A percentile compares a stretch with the other conserved stretches of the same genome.
These are phyloP conservation scores for Elephas maximus DNA, from an alignment of 2,113 vertebrate genomes.

Conservation along the genomic window DNA sequence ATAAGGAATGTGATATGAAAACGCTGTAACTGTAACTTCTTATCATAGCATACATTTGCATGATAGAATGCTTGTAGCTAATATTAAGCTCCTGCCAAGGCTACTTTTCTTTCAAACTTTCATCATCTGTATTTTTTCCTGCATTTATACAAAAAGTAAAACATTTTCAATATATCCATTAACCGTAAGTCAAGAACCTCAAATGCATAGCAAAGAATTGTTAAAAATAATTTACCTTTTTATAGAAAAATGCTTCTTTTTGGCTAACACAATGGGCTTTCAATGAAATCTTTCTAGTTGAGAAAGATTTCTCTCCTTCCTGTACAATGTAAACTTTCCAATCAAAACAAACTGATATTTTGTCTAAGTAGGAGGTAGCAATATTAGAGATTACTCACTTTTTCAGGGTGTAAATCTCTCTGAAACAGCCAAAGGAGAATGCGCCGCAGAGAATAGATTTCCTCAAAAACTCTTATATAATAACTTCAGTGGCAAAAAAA, in stretches of 20 bases:
- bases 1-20: not conserved
- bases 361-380: not conserved
- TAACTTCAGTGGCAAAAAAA: not conserved
- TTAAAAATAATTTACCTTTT: not conserved
- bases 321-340: not conserved
- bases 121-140: not conserved
- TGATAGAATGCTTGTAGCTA: not conserved
- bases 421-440: not conserved
- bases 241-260: not conserved
- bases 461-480: not conserved
- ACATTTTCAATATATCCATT: not conserved
- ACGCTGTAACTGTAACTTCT: not conserved
- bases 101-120: constrained; percentile 11
- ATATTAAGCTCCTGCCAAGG: not conserved
- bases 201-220: not conserved
- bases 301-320: not conserved
- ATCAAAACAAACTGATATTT: not conserved
- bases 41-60: no score
- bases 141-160: not conserved
- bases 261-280: not conserved
- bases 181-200: not conserved
- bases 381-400: not conserved
- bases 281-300: not conserved
- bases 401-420: not conserved
- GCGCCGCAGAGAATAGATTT: not conserved